Evolutionary conservation across 2,888 invertebrate genomes (phyloP), one percentile per base, ranked within the genome.

Genomic region (Platycnemis pennipes): DNA sequence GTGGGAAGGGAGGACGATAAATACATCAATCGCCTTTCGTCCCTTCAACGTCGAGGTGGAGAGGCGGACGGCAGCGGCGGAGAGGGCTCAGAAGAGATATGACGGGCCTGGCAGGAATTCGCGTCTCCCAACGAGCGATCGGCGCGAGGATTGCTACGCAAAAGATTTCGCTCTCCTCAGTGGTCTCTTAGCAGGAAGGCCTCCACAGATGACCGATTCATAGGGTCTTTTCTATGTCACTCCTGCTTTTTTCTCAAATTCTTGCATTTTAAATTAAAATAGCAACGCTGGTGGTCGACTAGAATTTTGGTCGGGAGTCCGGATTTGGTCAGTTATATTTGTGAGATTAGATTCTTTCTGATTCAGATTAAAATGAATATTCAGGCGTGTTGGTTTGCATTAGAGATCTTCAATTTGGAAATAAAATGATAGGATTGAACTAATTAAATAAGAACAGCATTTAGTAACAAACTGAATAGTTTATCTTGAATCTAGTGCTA

Each of bases 11-110:
- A 1, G 49, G 45, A 56, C 53, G 91, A 91, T 56, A 44, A 44
- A 91, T 91, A 91, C 63, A 91, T 91, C 91, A 91, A 91, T 91
- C 91, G 44, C 26, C n/a, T 63, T 63, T 49, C 49, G n/a, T 91
- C 56, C 44, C 26, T 91, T 63, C 44, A 42, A 91, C 42, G 63
- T 31, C 8, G 16, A 53, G 56, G 89, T 53, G 49, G 89, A 42
- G 63, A 42, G 63, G 91, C 13, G 63, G 19, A 91, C 31, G 77
- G 77, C 77, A 77, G 77, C 37, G 77, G 49, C 31, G 77, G 63
- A 63, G 53, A 63, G 63, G 26, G n/a, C 77, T 77, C 77, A 77
- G 91, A 91, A 91, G 91, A 91, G 91, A 44, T 63, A 91, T 91
- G 91, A 63, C 16, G 63, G 91, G 91, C 26, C 31, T 42, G 91